Evolutionary conservation across 2,888 invertebrate genomes (phyloP).

Genomic region (Drosophila hawaiiensis): DNA sequence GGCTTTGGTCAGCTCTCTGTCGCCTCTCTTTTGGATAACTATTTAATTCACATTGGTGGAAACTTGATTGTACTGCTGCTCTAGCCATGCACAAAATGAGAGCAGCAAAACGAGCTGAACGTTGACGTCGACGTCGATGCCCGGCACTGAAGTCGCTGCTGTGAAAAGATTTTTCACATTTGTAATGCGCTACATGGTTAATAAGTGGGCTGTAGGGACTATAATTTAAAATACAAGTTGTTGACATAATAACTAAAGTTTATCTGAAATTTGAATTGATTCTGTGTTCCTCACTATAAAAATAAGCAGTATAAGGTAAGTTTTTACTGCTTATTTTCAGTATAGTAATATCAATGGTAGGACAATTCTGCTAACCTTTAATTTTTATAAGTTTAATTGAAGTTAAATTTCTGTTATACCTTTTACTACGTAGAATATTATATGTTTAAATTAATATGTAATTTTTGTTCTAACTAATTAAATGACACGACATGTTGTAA

Average conservation of each 20-base stretch:
- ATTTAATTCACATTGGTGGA: slow-evolving; percentile 79
- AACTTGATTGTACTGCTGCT: slow-evolving; percentile 77
- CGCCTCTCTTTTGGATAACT: slow-evolving; percentile 77
- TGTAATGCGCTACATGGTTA: slow-evolving; percentile 62
- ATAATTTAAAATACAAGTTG: background rate
- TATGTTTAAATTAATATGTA: background rate
- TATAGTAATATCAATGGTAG: background rate
- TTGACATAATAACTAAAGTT: background rate
- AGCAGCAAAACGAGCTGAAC: slow-evolving; percentile 62
- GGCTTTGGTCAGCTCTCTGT: slow-evolving; percentile 54
- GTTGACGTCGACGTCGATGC: slow-evolving; percentile 23
- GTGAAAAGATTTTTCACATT: slow-evolving; percentile 58
- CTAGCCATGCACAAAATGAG: slow-evolving; percentile 67
- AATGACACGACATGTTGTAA: no score
- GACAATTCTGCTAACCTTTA: background rate
- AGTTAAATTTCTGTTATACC: background rate
- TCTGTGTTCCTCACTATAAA: background rate
- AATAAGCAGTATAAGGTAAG: background rate
- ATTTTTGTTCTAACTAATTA: background rate
- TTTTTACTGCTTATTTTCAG: background rate
- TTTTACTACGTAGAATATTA: background rate
- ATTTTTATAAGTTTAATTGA: background rate
- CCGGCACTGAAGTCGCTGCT: slow-evolving; percentile 36
- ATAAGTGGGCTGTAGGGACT: slow-evolving; percentile 32
- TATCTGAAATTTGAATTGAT: background rate